Base-by-base conservation (phyloP, 2,113 vertebrate species). In the Hypomesus transpacificus region DNA sequence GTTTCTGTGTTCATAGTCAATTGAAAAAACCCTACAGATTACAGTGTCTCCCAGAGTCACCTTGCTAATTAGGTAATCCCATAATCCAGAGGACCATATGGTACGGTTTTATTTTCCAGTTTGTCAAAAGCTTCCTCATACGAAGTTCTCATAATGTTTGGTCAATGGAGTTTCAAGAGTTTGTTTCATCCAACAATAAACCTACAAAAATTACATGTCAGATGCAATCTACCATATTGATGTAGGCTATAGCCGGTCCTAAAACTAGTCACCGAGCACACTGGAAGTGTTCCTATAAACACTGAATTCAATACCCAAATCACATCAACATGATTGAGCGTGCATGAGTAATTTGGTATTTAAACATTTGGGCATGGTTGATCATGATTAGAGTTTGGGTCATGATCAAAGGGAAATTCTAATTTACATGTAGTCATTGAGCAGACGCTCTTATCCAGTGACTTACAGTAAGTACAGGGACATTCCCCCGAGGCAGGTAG, bases 61-160 rank as follows among this genome's bases (percentile, higher is more conserved):
- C 82, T 74, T 77, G 86, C 85, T 92, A 91, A 92, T 91, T 90
- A 88, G 85, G 76, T 95, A 94, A 96, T 94, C 92, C 83, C 82
- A 68, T 94, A 94, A 95, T 87, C 91, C 91, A 77, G 79, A 88
- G 80, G 81, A 71, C 94, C 94, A 94, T 94, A 93, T 95, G 93
- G 82, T 90, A 79, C 85, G 14, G 89, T 91, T 93, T 81, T 87
- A 79, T 81, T 82, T 87, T 85, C 63, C 34, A 68, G 80, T 83
- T 71, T 76, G 80, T 68, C 80, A 78, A 77, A 50, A 17, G 57
- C 31, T 46, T n/a, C 11, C 14, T 6, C 31, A 51, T 31, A 63
- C 18, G 28, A 7, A 46, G 39, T 46, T 46, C 61, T 34, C 28
- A 11, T 18, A 34, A 26, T 61, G 26, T 31, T 31, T 17, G 31